Base-by-base conservation (phyloP, 2,113 vertebrate genomes). In the Zonotrichia leucophrys region DNA sequence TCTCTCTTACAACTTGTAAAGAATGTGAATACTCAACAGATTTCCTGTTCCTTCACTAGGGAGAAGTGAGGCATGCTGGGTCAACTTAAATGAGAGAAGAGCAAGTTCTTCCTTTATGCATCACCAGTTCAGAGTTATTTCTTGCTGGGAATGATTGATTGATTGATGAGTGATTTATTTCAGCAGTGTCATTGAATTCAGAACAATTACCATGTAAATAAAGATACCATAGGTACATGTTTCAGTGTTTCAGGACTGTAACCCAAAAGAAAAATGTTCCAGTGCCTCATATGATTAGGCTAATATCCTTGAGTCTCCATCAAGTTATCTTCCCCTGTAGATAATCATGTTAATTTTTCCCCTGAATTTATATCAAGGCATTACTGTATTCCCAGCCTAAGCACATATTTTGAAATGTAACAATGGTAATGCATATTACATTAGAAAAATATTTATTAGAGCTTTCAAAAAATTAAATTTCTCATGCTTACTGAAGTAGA, bases 361-460 rank as follows among this genome's bases (percentile, higher is more conserved):
- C 14, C 9, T 3, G 4, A 30, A 81, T 83, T 81, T 81, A 49
- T 67, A 89, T 41, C 24, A 70, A 92, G 82, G 23, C 44, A 67
- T 52, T 93, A 55, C 37, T 76, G 15, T 9, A 87, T 80, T 92
- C n/a, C 27, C 62, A 91, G 58, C 20, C 84, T 79, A 92, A 91
- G 89, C n/a, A 50, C 23, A 46, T 49, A 53, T 28, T 88, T 69
- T 75, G 60, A 92, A 94, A 83, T 75, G 7, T 50, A 64, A 87
- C 68, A 87, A 53, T 3, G 2, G n/a, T 49, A 83, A 89, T 60
- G n/a, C 37, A 75, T 81, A 81, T 94, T 56, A 58, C 52, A 81
- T 94, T 53, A 75, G 41, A 75, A 92, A 92, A 74, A 78, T 87
- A 79, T 37, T 87, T 89, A 60, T 64, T 86, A 90, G 50, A 42